These are phyloP conservation scores for Recurvirostra avosetta DNA, from an alignment of 2,113 vertebrate species.

Conservation along the genomic window DNA sequence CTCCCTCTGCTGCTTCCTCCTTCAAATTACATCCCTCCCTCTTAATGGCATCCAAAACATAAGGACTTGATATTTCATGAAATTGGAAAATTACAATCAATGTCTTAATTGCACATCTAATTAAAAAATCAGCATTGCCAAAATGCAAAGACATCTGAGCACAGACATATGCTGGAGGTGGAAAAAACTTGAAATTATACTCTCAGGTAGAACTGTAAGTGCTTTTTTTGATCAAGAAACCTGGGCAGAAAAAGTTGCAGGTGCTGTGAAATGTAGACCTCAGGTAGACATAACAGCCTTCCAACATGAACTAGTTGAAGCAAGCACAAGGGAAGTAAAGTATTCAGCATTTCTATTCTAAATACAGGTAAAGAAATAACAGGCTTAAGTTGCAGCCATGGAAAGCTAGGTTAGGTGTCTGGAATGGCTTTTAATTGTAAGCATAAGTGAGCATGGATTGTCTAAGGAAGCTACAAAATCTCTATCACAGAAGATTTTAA, in stretches of 20 bases:
- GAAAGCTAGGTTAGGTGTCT: background rate
- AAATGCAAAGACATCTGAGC: slow-evolving; percentile 52
- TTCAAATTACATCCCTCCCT: slow-evolving; percentile 62
- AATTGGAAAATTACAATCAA: slow-evolving; percentile 63
- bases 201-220: slow-evolving; percentile 33
- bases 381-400: background rate
- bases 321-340: background rate
- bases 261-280: background rate
- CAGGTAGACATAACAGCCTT: background rate
- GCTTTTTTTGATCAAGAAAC: slow-evolving; percentile 12
- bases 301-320: background rate
- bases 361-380: background rate
- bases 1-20: slow-evolving; percentile 69
- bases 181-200: slow-evolving; percentile 52
- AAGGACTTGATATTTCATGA: slow-evolving; percentile 10
- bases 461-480: background rate
- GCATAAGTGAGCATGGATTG: background rate
- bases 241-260: background rate
- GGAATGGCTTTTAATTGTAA: background rate
- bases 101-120: slow-evolving; percentile 56
- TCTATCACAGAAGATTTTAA: background rate
- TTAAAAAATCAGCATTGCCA: slow-evolving; percentile 62
- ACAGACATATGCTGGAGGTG: background rate
- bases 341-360: background rate
- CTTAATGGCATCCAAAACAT: background rate